These are phyloP conservation scores for Seriola quinqueradiata DNA, from an alignment of 2,113 vertebrate genomes.

Conservation along the genomic window DNA sequence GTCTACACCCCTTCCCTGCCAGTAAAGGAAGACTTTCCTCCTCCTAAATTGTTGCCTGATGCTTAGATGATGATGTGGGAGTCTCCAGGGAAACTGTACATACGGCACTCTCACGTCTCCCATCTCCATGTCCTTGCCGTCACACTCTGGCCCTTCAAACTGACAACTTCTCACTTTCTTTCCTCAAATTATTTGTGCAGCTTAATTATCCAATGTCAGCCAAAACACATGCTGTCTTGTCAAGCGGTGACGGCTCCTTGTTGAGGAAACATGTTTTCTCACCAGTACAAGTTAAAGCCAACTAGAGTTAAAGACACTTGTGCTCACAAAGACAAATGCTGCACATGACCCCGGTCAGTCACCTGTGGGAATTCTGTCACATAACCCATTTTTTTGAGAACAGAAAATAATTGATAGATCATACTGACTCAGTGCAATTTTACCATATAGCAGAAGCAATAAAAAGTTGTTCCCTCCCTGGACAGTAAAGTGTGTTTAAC, in stretches of 20 bases:
- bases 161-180: slow-evolving; percentile 44
- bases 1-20: slow-evolving; percentile 55
- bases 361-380: slow-evolving; percentile 8
- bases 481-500: slow-evolving; percentile 47
- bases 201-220: slow-evolving; percentile 59
- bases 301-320: slow-evolving; percentile 13
- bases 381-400: slow-evolving; percentile 5
- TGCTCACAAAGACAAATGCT: slow-evolving; percentile 30
- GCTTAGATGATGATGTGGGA: slow-evolving; percentile 64
- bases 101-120: slow-evolving; percentile 49
- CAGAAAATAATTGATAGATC: neutral
- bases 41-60: slow-evolving; percentile 79
- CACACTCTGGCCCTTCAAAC: slow-evolving; percentile 13
- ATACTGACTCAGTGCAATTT: slow-evolving; percentile 6
- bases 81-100: slow-evolving; percentile 51
- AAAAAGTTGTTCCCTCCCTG: neutral
- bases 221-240: slow-evolving; percentile 43
- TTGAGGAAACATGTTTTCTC: slow-evolving; percentile 41
- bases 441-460: slow-evolving; percentile 20
- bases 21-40: slow-evolving; percentile 60
- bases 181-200: slow-evolving; percentile 45
- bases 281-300: slow-evolving; percentile 3
- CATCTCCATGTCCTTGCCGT: slow-evolving; percentile 40
- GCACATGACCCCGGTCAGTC: neutral
- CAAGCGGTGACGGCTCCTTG: slow-evolving; percentile 4